phyloP scores from a whole-genome alignment of 2,888 invertebrate genomes.

The Pristionchus arcanus region DNA sequence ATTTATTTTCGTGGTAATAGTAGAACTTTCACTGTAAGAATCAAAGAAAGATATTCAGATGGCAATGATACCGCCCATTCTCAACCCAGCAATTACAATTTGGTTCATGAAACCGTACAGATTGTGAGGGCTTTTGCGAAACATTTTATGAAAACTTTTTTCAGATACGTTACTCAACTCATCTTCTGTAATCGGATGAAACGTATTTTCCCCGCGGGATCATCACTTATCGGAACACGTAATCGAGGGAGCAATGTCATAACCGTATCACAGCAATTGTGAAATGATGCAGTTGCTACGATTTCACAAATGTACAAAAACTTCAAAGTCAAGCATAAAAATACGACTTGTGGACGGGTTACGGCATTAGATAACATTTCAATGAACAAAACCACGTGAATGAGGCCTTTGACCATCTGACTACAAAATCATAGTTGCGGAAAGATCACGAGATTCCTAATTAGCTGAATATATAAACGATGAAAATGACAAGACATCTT shows the following conservation, averaged over 20 bases:
- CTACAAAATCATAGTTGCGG: not conserved
- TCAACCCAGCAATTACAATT: not conserved
- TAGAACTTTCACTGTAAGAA: not conserved
- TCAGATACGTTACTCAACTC: not conserved
- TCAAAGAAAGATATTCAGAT: not conserved
- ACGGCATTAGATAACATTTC: no score
- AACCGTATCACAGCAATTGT: not conserved
- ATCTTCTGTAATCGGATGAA: not conserved
- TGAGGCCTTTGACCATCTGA: not conserved
- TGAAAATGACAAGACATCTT: not conserved
- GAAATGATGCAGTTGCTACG: not conserved
- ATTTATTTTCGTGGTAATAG: not conserved
- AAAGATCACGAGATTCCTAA: not conserved
- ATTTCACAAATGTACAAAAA: not conserved
- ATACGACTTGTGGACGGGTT: no score
- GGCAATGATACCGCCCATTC: not conserved
- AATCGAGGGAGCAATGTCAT: not conserved
- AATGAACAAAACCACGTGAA: not conserved
- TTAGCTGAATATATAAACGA: not conserved
- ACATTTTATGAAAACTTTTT: not conserved
- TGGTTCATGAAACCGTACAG: conserved; percentile 17
- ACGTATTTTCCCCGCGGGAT: not conserved
- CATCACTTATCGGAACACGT: not conserved
- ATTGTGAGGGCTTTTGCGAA: not conserved
- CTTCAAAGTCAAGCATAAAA: no score